These are phyloP conservation scores for Andrena dorsata DNA, from an alignment of 2,888 invertebrate genomes.

Conservation along the genomic window DNA sequence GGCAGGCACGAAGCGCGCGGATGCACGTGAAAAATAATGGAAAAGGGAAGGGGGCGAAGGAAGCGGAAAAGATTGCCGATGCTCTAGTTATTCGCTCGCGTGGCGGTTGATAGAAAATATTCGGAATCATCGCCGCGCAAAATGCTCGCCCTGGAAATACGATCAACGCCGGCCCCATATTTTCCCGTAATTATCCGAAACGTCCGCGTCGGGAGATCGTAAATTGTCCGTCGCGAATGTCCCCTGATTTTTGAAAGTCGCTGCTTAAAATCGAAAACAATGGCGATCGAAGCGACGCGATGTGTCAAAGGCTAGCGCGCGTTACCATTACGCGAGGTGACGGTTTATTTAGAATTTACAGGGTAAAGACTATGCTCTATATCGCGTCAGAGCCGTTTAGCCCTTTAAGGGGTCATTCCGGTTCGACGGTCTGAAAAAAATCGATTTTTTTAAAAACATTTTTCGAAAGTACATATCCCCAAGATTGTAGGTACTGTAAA, in stretches of 20 bases:
- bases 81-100: conserved; percentile 25
- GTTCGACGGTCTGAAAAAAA: too few relatives aligned
- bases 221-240: not conserved
- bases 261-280: conserved; percentile 38
- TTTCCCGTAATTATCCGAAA: not conserved
- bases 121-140: conserved; percentile 7
- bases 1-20: not conserved
- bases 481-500: too few relatives aligned
- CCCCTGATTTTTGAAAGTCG: not conserved
- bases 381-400: not conserved
- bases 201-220: not conserved
- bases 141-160: conserved; percentile 4
- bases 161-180: not conserved
- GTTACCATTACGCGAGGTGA: conserved; percentile 21
- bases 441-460: too few relatives aligned
- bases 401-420: too few relatives aligned
- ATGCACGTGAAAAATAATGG: not conserved
- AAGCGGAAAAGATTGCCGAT: conserved; percentile 5
- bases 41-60: not conserved
- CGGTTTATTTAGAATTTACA: not conserved
- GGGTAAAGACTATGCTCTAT: not conserved
- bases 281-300: conserved; percentile 1
- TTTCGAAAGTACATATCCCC: too few relatives aligned
- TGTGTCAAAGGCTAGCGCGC: conserved; percentile 51
- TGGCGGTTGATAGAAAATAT: conserved; percentile 22